Evolutionary conservation across 2,888 invertebrate genomes (phyloP), one percentile per base, ranked within the genome.

Genomic region (Theretra japonica): DNA sequence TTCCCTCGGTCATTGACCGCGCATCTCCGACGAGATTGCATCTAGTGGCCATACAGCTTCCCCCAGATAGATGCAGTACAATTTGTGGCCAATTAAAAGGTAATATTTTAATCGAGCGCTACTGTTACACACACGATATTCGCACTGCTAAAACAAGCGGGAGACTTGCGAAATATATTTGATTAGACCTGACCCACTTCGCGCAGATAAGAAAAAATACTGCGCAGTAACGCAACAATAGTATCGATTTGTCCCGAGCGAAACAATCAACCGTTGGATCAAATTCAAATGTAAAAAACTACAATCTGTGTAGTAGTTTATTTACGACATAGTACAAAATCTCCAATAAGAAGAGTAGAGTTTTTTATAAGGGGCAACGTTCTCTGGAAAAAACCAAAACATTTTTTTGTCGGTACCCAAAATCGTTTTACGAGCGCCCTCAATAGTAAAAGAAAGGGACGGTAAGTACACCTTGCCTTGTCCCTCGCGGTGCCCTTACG

Each of bases 1-100:
- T 84, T 93, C 87, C 77, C 83, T 74, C 88, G 94, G 94, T 92
- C 94, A 84, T 83, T 89, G 94, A 94, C 94, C 94, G 89, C 83
- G 80, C 93, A 93, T 93, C 93, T 92, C 89, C 82, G 88, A 90
- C 89, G 88, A 93, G 94, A 94, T 94, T 93, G 94, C 94, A 94
- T 93, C 92, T 93, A 94, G 90, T 89, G 88, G 88, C 88, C 88
- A 85, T 87, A 89, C 93, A 94, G 94, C 94, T 90, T 93, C 93
- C 90, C 88, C 83, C 84, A 87, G 88, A 92, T 91, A 90, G 89
- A 91, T 85, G 87, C 88, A 88, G 83, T 87, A 89, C 88, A 86
- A 88, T 90, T 88, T 90, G 88, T 89, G 90, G 87, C 87, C 91
- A 94, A 94, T 92, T 93, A 93, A 89, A 91, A 89, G 83, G 88